phyloP scores from a whole-genome alignment of 2,113 vertebrate species.

The Notarius quadriscutis region DNA sequence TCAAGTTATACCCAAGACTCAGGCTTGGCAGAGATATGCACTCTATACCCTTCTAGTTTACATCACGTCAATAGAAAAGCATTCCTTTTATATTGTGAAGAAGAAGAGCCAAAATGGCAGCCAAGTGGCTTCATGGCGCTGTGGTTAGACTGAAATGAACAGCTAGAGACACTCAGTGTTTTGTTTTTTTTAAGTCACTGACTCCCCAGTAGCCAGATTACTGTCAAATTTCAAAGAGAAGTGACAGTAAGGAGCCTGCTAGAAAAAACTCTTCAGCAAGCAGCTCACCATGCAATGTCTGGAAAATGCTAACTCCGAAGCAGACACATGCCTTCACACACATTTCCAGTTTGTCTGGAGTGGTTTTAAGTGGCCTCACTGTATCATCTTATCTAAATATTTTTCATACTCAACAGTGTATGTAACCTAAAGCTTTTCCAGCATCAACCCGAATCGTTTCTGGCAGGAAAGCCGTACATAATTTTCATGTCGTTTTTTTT shows the following conservation, averaged over 20 bases:
- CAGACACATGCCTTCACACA: slow-evolving; percentile 1
- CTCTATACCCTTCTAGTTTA: too few relatives aligned
- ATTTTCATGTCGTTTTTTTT: slow-evolving; percentile 1
- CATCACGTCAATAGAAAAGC: background rate
- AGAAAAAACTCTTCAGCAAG: background rate
- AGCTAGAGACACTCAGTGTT: background rate
- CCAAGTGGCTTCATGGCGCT: background rate
- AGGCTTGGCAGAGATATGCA: too few relatives aligned
- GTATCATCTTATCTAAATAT: background rate
- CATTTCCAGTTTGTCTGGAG: background rate
- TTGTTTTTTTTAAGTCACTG: background rate
- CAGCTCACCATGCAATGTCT: background rate
- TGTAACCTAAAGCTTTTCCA: slow-evolving; percentile 4
- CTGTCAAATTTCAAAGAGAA: background rate
- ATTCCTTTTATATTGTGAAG: background rate
- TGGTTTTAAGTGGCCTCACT: background rate
- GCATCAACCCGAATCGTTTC: background rate
- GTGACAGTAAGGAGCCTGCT: background rate
- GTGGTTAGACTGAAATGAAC: background rate
- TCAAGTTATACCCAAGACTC: too few relatives aligned
- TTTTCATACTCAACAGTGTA: slow-evolving; percentile 11
- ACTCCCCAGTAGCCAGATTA: background rate
- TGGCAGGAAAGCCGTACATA: background rate
- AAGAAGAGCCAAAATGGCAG: background rate
- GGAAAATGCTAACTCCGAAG: slow-evolving; percentile 1